Conservation (phyloP, 2,888 invertebrate genomes). For the Hemistola chrysoprasaria region DNA sequence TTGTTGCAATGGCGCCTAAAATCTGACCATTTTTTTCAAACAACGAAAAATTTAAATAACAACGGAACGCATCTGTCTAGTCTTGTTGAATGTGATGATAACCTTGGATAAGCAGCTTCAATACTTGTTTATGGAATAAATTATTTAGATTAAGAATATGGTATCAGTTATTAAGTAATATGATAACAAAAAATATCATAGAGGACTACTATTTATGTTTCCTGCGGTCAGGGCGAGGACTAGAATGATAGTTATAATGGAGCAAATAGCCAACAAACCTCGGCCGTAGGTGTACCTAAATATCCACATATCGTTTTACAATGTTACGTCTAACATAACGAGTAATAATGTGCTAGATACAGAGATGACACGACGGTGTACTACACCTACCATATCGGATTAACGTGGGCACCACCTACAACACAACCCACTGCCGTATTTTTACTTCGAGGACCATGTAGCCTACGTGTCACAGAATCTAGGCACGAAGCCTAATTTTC, state of each 20-base stretch:
- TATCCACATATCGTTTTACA: conserved; percentile 17
- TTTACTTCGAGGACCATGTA: conserved; percentile 55
- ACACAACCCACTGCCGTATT: conserved; percentile 66
- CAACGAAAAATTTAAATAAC: conserved; percentile 39
- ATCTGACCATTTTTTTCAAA: conserved; percentile 51
- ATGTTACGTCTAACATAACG: conserved; percentile 31
- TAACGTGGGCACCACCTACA: conserved; percentile 78
- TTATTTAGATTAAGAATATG: conserved; percentile 10
- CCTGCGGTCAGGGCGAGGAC: conserved; percentile 11
- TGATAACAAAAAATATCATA: conserved; percentile 4
- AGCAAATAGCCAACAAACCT: conserved; percentile 7
- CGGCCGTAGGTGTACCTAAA: conserved; percentile 10
- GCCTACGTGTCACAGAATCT: conserved; percentile 68
- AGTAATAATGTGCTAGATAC: conserved; percentile 37
- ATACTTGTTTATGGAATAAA: conserved; percentile 8
- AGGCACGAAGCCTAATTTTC: conserved; percentile 45
- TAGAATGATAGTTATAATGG: conserved; percentile 8
- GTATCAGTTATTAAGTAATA: conserved; percentile 4
- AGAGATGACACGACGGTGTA: conserved; percentile 59
- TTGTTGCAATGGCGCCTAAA: conserved; percentile 67
- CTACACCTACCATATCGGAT: conserved; percentile 66
- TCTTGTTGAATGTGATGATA: conserved; percentile 24
- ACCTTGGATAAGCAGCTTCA: conserved; percentile 24
- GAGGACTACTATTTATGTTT: conserved; percentile 11
- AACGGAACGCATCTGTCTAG: conserved; percentile 39